Percentiles rank a stretch among this genome's conserved stretches.
These are phyloP conservation scores for Sciurus niger DNA, from an alignment of 2,113 vertebrate genomes.

Conservation along the genomic window DNA sequence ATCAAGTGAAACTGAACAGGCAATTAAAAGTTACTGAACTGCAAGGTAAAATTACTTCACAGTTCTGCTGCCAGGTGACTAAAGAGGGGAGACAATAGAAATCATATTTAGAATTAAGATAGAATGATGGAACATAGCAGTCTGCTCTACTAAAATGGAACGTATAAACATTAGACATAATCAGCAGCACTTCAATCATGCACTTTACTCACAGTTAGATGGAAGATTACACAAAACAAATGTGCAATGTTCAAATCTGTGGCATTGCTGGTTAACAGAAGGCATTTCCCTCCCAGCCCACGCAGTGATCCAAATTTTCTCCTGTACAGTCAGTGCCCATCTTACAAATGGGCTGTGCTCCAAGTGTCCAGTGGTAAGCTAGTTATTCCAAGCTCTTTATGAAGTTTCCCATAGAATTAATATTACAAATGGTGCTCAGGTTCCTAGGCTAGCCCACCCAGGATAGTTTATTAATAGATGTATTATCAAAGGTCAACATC, in stretches of 20 bases:
- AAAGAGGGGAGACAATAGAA: conserved; percentile 68
- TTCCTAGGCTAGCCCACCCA: background rate
- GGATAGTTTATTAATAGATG: conserved; percentile 6
- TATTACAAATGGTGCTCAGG: conserved; percentile 4
- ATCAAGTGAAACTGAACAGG: conserved; percentile 80
- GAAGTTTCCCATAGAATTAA: conserved; percentile 15
- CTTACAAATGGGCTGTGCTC: conserved; percentile 35
- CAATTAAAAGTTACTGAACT: conserved; percentile 86
- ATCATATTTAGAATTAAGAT: conserved; percentile 81
- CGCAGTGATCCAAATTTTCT: conserved; percentile 63
- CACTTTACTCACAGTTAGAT: conserved; percentile 78
- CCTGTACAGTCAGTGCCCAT: conserved; percentile 68
- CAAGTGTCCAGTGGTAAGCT: conserved; percentile 54
- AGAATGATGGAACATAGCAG: conserved; percentile 72
- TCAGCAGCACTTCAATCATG: conserved; percentile 74
- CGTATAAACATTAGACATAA: conserved; percentile 82
- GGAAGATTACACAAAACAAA: conserved; percentile 84
- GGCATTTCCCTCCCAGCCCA: conserved; percentile 70
- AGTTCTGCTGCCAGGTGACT: conserved; percentile 76
- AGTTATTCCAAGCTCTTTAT: conserved; percentile 47
- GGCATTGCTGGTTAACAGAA: conserved; percentile 75
- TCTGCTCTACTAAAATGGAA: conserved; percentile 75
- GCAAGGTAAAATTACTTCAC: conserved; percentile 74
- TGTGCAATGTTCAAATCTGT: conserved; percentile 80
- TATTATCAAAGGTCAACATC: conserved; percentile 3